A percentile compares a stretch with the other conserved stretches of the same genome.
Conservation (phyloP, 2,888 invertebrate species). For the Drosophila subsilvestris region DNA sequence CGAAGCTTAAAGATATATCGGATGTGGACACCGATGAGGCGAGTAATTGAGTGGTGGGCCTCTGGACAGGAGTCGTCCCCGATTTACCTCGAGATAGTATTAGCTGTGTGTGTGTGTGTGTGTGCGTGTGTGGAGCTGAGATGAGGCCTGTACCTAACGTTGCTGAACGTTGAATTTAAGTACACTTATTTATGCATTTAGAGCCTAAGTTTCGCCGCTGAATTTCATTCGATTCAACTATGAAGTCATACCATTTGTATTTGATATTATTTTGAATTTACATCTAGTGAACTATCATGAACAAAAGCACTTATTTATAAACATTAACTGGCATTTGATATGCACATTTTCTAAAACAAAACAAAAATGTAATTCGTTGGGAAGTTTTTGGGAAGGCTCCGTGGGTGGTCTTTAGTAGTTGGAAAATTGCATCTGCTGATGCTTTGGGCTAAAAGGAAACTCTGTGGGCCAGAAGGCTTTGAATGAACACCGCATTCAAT, state of each 20-base stretch:
- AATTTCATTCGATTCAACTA: slow-evolving; percentile 58
- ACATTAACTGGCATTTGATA: slow-evolving; percentile 67
- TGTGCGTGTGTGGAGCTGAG: slow-evolving; percentile 44
- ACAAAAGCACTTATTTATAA: slow-evolving; percentile 66
- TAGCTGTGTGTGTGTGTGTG: slow-evolving; percentile 33
- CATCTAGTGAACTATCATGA: slow-evolving; percentile 49
- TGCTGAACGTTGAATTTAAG: slow-evolving; percentile 55
- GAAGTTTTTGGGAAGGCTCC: background rate
- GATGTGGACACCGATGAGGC: slow-evolving; percentile 84
- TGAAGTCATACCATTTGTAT: slow-evolving; percentile 52
- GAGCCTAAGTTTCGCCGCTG: slow-evolving; percentile 56
- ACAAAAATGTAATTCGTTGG: background rate
- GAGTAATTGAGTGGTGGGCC: slow-evolving; percentile 77
- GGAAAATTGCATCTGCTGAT: no score
- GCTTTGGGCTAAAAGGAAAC: no score
- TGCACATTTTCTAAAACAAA: slow-evolving; percentile 46
- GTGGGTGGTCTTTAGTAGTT: background rate
- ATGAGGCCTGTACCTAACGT: slow-evolving; percentile 65
- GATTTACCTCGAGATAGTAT: slow-evolving; percentile 53
- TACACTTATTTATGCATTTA: slow-evolving; percentile 57
- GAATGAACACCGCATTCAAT: no score
- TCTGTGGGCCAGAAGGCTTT: no score
- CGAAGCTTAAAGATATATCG: slow-evolving; percentile 79
- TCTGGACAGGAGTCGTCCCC: background rate
- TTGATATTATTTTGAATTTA: slow-evolving; percentile 44